Evolutionary conservation across 1,140 invertebrate species (phyloP).

Genomic region (Leptopilina clavipes): DNA sequence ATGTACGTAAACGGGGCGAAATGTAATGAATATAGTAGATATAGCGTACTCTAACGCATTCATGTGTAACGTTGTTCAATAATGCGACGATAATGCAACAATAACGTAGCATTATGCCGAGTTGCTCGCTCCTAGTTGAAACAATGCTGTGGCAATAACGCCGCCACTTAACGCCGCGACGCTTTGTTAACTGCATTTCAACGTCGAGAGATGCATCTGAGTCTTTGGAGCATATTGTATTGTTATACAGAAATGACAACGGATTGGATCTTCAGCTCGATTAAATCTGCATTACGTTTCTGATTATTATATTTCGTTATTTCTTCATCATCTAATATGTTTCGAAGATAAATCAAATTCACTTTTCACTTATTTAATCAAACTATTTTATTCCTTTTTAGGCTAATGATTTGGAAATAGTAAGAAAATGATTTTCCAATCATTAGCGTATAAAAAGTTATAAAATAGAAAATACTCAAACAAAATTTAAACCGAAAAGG

Average conservation of each 20-base stretch:
- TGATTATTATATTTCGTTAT: no score
- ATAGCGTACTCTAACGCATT: not conserved
- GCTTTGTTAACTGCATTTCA: slow-evolving; percentile 18
- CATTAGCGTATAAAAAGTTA: no score
- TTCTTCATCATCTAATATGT: no score
- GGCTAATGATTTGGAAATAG: no score
- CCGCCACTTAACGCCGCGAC: not conserved
- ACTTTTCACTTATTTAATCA: no score
- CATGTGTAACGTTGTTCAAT: slow-evolving; percentile 9
- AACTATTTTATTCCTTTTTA: no score
- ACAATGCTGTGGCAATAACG: slow-evolving; percentile 4
- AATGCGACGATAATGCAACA: slow-evolving; percentile 22
- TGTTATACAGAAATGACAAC: not conserved
- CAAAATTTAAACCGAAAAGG: no score
- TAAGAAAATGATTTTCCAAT: no score
- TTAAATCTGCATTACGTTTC: not conserved
- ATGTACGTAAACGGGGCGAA: slow-evolving; percentile 9
- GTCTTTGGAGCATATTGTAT: not conserved
- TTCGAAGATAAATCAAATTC: no score
- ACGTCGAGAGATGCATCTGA: slow-evolving; percentile 20
- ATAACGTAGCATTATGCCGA: slow-evolving; percentile 25
- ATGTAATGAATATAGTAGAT: slow-evolving; percentile 2
- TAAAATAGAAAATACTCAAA: no score
- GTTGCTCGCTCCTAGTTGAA: slow-evolving; percentile 17
- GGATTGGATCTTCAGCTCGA: slow-evolving; percentile 4